Percentiles rank a stretch among this genome's conserved stretches.
Conservation (phyloP, 2,797 vertebrate genomes). For the Nannoperca australis region DNA sequence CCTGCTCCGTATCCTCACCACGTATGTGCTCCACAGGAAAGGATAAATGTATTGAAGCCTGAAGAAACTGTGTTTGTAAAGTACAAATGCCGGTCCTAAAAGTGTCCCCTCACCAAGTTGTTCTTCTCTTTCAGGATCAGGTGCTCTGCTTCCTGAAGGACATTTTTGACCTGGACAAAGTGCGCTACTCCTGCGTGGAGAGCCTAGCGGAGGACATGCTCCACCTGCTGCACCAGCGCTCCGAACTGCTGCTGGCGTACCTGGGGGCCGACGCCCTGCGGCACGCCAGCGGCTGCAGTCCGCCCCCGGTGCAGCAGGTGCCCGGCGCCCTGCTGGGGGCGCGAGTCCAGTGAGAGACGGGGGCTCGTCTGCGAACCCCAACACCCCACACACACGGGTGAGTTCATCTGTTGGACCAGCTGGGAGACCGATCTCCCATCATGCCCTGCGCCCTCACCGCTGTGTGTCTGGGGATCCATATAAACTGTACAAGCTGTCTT, state of each 20-base stretch:
- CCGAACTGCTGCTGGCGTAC: conserved; percentile 89
- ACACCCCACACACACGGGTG: too few relatives aligned
- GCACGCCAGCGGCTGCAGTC: conserved; percentile 74
- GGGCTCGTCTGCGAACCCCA: too few relatives aligned
- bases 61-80: background rate
- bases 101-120: background rate
- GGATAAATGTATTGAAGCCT: background rate
- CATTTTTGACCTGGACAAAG: conserved; percentile 97
- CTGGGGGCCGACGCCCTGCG: conserved; percentile 85
- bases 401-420: conserved; percentile 41
- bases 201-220: conserved; percentile 91
- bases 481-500: conserved; percentile 24
- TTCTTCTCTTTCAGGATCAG: conserved; percentile 88
- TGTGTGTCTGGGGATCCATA: conserved; percentile 13
- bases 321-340: conserved; percentile 82
- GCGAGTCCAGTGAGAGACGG: conserved; percentile 79
- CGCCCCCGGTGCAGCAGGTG: conserved; percentile 68
- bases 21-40: background rate
- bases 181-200: conserved; percentile 91
- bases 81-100: background rate
- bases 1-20: background rate
- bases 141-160: conserved; percentile 96
- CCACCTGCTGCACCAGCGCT: conserved; percentile 88
- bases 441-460: background rate
- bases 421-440: conserved; percentile 25